A percentile compares a stretch with the other conserved stretches of the same genome.
phyloP scores from a whole-genome alignment of 2,797 vertebrate genomes.

The Spondyliosoma cantharus region DNA sequence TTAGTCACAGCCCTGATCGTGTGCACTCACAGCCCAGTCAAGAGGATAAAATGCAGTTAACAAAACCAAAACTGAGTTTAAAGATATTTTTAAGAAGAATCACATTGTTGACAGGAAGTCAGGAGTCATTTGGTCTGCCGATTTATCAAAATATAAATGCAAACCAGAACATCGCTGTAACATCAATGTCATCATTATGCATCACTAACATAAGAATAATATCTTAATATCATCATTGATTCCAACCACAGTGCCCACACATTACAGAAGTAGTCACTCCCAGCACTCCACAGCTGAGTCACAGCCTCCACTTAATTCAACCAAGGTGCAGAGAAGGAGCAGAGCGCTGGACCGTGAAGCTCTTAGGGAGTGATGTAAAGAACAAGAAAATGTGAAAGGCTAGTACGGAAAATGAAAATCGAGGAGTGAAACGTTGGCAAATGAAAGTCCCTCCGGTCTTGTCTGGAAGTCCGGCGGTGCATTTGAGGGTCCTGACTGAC shows the following conservation, averaged over 20 bases:
- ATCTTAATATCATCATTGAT: background rate
- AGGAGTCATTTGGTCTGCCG: too few species aligned
- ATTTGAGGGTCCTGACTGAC: conserved; percentile 42
- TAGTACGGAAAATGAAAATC: conserved; percentile 57
- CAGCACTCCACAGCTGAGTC: conserved; percentile 47
- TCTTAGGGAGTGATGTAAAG: conserved; percentile 60
- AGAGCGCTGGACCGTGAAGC: conserved; percentile 52
- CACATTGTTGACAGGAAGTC: too few species aligned
- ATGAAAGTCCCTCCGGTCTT: conserved; percentile 57
- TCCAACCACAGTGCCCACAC: background rate
- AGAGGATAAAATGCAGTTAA: too few species aligned
- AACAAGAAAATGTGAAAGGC: conserved; percentile 62
- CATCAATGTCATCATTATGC: background rate
- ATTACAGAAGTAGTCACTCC: conserved; percentile 18
- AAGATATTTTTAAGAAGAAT: too few species aligned
- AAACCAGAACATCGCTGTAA: background rate
- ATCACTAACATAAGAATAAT: background rate
- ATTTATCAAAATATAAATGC: too few species aligned
- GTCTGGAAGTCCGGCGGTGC: conserved; percentile 35
- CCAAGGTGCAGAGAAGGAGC: conserved; percentile 41
- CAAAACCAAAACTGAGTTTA: too few species aligned
- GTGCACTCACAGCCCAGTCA: too few species aligned
- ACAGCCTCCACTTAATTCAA: conserved; percentile 58
- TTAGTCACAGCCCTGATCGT: background rate
- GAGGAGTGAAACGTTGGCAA: conserved; percentile 44